Evolutionary conservation across 2,888 invertebrate species (phyloP).

Genomic region (Mechanitis mazaeus): DNA sequence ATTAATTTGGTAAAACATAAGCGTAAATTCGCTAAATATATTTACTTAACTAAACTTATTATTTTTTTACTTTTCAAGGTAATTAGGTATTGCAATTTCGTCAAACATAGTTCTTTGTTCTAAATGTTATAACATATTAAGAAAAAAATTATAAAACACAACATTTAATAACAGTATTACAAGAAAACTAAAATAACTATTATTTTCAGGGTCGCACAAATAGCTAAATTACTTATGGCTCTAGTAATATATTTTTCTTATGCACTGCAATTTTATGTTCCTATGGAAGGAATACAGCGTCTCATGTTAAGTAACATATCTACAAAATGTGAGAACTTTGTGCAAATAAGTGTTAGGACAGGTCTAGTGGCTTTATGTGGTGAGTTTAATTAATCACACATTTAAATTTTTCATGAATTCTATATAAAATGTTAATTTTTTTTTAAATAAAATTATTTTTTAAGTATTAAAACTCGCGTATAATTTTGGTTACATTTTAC

Average conservation of each 20-base stretch:
- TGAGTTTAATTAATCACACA: constrained; percentile 32
- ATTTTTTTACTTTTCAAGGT: no score
- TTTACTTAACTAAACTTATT: no score
- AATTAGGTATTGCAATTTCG: no score
- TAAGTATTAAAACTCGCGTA: no score
- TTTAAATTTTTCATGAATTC: background rate
- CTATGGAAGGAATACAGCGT: constrained; percentile 76
- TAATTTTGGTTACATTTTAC: no score
- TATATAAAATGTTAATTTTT: background rate
- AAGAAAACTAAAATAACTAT: background rate
- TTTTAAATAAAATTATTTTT: background rate
- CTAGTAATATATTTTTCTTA: constrained; percentile 91
- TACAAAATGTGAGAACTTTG: constrained; percentile 60
- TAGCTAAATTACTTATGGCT: constrained; percentile 74
- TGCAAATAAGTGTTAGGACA: constrained; percentile 70
- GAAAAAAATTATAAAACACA: no score
- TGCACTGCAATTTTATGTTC: constrained; percentile 94
- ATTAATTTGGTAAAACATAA: no score
- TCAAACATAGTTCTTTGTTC: no score
- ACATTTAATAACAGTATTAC: background rate
- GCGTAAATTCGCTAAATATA: no score
- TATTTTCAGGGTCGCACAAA: constrained; percentile 80
- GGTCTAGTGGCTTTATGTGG: constrained; percentile 58
- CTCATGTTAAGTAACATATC: constrained; percentile 70
- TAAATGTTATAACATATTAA: no score